phyloP scores from a whole-genome alignment of 2,113 vertebrate species.

The Mesoclemmys tuberculata region DNA sequence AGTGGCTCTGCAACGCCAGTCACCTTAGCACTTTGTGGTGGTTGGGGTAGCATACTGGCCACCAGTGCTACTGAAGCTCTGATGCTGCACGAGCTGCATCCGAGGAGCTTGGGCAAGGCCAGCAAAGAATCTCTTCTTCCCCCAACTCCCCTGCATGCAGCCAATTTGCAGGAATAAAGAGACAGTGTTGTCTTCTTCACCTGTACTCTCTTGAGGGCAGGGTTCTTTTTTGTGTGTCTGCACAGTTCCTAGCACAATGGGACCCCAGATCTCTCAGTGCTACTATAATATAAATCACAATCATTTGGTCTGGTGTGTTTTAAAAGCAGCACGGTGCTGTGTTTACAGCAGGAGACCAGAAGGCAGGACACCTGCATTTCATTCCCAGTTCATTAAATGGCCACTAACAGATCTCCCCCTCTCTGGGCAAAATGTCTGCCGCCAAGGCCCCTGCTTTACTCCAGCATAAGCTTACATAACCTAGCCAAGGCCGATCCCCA shows the following conservation, averaged over 20 bases:
- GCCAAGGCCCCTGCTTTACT: neutral
- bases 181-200: neutral
- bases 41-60: neutral
- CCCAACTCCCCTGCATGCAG: neutral
- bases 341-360: neutral
- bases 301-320: neutral
- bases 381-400: neutral
- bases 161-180: neutral
- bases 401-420: neutral
- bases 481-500: neutral
- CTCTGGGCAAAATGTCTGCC: neutral
- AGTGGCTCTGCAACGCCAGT: neutral
- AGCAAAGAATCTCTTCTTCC: neutral
- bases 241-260: accelerated
- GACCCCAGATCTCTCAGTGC: neutral
- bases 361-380: neutral
- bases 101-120: neutral
- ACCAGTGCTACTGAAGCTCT: neutral
- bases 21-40: accelerated
- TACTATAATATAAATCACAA: neutral
- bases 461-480: neutral
- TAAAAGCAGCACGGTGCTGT: neutral
- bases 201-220: neutral
- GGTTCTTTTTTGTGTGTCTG: neutral
- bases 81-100: neutral